Evolutionary conservation across 2,797 vertebrate genomes (phyloP), one percentile per base, ranked within the genome.

Genomic region (Melanotaenia nigrans): DNA sequence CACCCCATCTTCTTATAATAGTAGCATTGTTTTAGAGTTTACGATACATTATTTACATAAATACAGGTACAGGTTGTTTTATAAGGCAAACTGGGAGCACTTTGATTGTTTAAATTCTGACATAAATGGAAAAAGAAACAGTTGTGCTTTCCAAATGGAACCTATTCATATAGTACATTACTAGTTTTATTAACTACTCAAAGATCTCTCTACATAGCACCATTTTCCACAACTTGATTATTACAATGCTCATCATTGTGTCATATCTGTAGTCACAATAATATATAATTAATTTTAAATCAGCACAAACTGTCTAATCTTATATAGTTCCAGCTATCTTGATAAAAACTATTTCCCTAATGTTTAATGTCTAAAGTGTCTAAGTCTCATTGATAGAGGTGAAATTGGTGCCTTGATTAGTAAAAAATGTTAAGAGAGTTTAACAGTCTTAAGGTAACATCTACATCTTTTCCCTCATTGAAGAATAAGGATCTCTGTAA

Each of bases 1-100:
- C 13, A 1, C 10, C 16, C 14, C 40, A 42, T 42, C 47, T 51
- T 69, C 12, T 69, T 68, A 64, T 61, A 54, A 51, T 54, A 3
- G 5, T n/a, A 58, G 58, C 18, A 42, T 20, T 61, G 7, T 61
- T 13, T 2, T 16, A 42, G 33, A 49, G 40, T 3, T 42, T 36
- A 12, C 22, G 3, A 3, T 3, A 30, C 20, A 38, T 56, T 49
- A 47, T 54, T 63, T 61, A 28, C 28, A 72, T 58, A 40, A 59
- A 82, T 69, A 61, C 54, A 53, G n/a, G 60, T 20, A 38, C 36
- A 3, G 45, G 28, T 3, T 67, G n/a, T 75, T 66, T 61, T 10
- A 35, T 58, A 35, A 53, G 40, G n/a, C 28, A 5, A 53, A 65
- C 65, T 30, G 25, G 53, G 45, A 62, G 35, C n/a, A 53, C 28